Conservation (phyloP, 2,113 vertebrate species). For the Chrysochloris asiatica region DNA sequence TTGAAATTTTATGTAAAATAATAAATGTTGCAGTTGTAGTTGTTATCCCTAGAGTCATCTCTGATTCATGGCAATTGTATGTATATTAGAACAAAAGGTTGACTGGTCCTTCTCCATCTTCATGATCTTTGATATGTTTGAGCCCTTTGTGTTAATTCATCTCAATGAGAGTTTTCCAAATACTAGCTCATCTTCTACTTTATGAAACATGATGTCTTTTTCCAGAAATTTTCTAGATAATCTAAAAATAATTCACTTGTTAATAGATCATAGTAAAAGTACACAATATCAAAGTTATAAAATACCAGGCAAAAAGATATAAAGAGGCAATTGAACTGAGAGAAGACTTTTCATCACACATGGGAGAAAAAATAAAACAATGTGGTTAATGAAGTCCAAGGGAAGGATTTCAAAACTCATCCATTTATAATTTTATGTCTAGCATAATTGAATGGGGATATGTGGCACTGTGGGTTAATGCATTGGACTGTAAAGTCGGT, state of each 20-base stretch:
- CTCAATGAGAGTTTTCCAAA: not conserved
- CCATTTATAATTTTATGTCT: not conserved
- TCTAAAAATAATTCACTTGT: too few species aligned
- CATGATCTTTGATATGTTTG: not conserved
- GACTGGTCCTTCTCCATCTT: not conserved
- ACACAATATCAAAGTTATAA: not conserved
- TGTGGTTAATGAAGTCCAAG: not conserved
- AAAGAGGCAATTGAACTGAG: not conserved
- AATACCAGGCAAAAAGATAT: too few species aligned
- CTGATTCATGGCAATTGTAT: not conserved
- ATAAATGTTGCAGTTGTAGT: not conserved
- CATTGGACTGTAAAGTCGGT: too few species aligned
- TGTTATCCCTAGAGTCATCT: not conserved
- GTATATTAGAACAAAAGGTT: not conserved
- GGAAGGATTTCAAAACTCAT: not conserved
- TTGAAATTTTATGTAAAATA: not conserved
- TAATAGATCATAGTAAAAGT: not conserved
- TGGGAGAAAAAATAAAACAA: not conserved
- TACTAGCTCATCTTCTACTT: not conserved
- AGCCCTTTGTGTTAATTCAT: not conserved
- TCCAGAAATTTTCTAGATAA: too few species aligned
- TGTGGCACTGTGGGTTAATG: too few species aligned
- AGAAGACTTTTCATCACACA: too few species aligned
- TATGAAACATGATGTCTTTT: not conserved
- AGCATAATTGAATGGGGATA: not conserved